Percentiles rank a stretch among this genome's conserved stretches.
Conservation (phyloP, 2,113 vertebrate species). For the Proteles cristata region DNA sequence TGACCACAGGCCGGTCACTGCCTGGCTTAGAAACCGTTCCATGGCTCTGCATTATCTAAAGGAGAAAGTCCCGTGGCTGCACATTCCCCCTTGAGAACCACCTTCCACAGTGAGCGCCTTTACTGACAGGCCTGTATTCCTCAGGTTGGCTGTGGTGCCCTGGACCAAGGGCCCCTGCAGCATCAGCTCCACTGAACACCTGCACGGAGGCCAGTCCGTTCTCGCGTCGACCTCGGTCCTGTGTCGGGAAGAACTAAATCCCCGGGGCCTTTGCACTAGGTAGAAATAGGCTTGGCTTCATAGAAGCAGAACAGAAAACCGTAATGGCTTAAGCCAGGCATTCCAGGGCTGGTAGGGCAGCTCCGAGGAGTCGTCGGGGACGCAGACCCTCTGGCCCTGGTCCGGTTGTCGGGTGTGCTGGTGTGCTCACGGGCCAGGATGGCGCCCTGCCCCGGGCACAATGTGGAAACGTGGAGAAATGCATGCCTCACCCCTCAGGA, state of each 20-base stretch:
- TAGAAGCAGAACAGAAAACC: not conserved
- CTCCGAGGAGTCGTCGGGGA: not conserved
- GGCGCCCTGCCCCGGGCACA: not conserved
- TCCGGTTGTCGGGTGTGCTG: not conserved
- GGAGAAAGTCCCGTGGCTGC: not conserved
- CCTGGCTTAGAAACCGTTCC: not conserved
- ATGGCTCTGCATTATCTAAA: not conserved
- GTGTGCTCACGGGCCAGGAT: not conserved
- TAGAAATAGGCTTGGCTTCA: not conserved
- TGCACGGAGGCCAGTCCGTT: not conserved
- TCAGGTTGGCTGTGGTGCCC: not conserved
- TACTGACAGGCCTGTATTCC: not conserved
- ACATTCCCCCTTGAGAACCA: not conserved
- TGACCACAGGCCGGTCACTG: not conserved
- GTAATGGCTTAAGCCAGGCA: not conserved
- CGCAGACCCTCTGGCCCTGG: not conserved
- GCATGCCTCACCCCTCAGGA: not conserved
- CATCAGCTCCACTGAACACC: not conserved
- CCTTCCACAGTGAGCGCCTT: not conserved
- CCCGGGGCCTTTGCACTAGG: not conserved
- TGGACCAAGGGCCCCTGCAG: not conserved
- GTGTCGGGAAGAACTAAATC: not conserved
- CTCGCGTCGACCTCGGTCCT: not conserved
- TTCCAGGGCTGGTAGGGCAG: not conserved
- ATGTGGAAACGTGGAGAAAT: not conserved